These are phyloP conservation scores for Melopsittacus undulatus DNA, from an alignment of 2,797 vertebrate genomes.

Conservation along the genomic window DNA sequence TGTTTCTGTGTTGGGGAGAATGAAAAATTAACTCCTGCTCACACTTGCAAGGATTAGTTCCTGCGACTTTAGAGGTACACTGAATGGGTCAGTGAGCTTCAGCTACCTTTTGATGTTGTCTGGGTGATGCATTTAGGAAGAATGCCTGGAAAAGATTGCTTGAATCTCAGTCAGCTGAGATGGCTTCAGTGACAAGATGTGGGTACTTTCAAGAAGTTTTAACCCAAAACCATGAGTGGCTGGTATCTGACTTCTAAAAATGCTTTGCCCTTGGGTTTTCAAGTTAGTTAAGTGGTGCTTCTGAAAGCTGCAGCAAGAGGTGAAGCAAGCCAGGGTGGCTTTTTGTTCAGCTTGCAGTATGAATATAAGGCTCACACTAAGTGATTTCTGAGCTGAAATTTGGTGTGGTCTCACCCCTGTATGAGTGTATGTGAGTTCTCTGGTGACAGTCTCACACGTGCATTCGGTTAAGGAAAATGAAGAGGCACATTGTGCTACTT, in stretches of 20 bases:
- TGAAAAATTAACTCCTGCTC: constrained; percentile 73
- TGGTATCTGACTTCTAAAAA: background rate
- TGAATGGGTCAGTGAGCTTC: constrained; percentile 78
- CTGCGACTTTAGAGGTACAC: constrained; percentile 61
- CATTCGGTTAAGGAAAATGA: background rate
- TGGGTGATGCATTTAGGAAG: constrained; percentile 66
- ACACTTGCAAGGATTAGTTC: constrained; percentile 61
- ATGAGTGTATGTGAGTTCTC: background rate
- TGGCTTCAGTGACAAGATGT: background rate
- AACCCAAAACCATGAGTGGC: background rate
- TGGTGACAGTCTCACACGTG: background rate
- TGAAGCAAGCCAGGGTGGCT: background rate
- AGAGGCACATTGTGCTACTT: background rate
- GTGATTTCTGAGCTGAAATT: background rate
- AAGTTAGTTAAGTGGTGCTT: background rate
- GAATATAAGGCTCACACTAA: background rate
- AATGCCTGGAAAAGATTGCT: constrained; percentile 42
- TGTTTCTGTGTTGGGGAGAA: constrained; percentile 53
- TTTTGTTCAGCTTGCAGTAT: background rate
- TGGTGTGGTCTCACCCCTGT: background rate
- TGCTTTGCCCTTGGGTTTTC: background rate
- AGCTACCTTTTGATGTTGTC: constrained; percentile 73
- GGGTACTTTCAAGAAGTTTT: background rate
- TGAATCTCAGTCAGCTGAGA: constrained; percentile 53
- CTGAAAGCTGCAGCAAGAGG: background rate